Percentiles rank a stretch among this genome's conserved stretches.
Conservation (phyloP, 2,113 vertebrate species). For the Aphyosemion australe region DNA sequence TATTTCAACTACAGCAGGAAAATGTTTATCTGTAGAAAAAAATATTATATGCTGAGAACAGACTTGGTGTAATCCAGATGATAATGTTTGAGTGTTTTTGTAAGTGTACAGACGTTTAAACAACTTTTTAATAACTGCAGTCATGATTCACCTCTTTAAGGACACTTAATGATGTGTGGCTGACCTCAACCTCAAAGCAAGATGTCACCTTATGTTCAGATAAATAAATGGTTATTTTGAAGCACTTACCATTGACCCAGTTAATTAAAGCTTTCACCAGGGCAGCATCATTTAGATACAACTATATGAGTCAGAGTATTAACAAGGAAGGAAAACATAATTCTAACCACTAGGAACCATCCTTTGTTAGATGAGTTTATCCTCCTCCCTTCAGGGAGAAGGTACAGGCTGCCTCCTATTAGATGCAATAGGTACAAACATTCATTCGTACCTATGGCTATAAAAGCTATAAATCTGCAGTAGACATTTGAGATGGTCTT, state of each 20-base stretch:
- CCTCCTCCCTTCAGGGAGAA: no score
- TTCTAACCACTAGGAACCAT: no score
- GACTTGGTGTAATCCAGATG: not conserved
- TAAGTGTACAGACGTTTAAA: not conserved
- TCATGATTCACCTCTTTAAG: not conserved
- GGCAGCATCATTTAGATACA: not conserved
- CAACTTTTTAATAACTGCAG: not conserved
- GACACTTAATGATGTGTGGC: not conserved
- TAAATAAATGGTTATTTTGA: not conserved
- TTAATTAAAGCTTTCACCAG: not conserved
- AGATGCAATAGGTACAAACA: no score
- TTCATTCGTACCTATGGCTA: no score
- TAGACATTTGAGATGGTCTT: no score
- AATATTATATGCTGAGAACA: not conserved
- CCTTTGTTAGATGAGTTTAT: no score
- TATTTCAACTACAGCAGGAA: slow-evolving; percentile 14
- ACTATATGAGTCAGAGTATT: no score
- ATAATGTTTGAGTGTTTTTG: not conserved
- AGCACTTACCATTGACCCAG: not conserved
- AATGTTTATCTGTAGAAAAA: slow-evolving; percentile 20
- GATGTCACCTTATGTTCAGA: not conserved
- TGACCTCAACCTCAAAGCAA: not conserved
- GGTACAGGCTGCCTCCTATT: no score
- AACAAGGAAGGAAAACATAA: no score
- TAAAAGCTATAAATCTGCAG: no score